Evolutionary conservation across 2,888 invertebrate species (phyloP), one percentile per base, ranked within the genome.

Genomic region (Ypsolopha sequella): DNA sequence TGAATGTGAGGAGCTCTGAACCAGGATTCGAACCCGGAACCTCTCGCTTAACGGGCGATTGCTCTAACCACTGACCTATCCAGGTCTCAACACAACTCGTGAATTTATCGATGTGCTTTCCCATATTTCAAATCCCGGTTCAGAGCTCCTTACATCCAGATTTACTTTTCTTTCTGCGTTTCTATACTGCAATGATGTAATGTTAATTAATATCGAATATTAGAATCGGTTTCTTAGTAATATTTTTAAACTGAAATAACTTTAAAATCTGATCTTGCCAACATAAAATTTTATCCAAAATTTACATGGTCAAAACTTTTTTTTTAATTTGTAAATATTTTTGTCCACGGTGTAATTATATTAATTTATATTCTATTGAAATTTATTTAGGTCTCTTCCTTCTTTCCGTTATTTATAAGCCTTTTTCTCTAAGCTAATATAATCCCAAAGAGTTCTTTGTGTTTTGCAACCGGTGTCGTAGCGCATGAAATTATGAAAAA

Each of bases 321-420:
- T n/a, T n/a, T n/a, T 24, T 24, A 24, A 24, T 24, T 24, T 3
- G 24, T 3, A 24, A 10, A 14, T 13, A 62, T 65, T 71, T 74
- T 73, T 69, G 68, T 68, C 60, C 68, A 72, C 73, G 75, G 75
- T 78, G 70, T 61, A 68, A 72, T 74, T 73, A 66, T 73, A 76
- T 76, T 80, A 77, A 82, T 84, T 82, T 82, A 79, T 80, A 82
- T 82, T 84, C 73, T 76, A 82, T 82, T 82, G 81, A 80, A 80
- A 82, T 84, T 81, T 81, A 80, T 78, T 68, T 61, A 69, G 76
- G 72, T 71, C 64, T 67, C 66, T 63, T 64, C 60, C 61, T 62
- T 57, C 58, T 57, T 60, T 64, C 55, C 52, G 57, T 55, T 66
- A 64, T 69, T 68, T 66, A 68, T 66, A 68, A 69, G 62, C 65